Evolutionary conservation across 2,888 invertebrate species (phyloP), one percentile per base, ranked within the genome.

Genomic region (Andrena bicolor): DNA sequence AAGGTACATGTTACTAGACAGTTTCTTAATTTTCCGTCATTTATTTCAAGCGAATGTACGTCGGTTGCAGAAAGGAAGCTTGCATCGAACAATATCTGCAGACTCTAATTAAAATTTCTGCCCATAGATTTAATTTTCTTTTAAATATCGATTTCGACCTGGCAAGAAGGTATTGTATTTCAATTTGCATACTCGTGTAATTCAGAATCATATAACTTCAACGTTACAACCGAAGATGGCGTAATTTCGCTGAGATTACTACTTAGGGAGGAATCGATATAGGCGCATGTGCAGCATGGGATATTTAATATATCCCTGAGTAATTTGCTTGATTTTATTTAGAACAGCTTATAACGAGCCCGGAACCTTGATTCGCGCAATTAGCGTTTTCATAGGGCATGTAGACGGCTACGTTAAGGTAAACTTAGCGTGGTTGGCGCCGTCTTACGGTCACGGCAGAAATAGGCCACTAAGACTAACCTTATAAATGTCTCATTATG

Each of bases 401-500:
- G 10, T 48, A 28, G 60, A 20, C 28, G 28, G 26, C 53, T 64
- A 66, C 49, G 28, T 71, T 53, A 58, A 71, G 35, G 63, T 66
- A 66, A 63, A 74, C 48, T 70, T 74, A 66, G 51, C 41, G 66
- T 41, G 41, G 41, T 60, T 30, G 64, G 13, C 56, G 58, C 30
- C 51, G 56, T 30, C 13, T 20, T 71, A 71, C 53, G 26, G 41
- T 35, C 41, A 53, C 49, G 65, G 28, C n/a, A 70, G 48, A 84
- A 84, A 83, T 69, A 70, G 74, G 16, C 30, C 26, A 75, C 26
- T 23, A 28, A 51, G 64, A 71, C 35, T 10, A 32, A 80, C 30
- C 26, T 80, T 80, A 80, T 51, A 72, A 74, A 49, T 70, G 64
- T 53, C 70, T 66, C 61, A 74, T 82, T 70, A 74, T 60, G 63